Base-by-base conservation (phyloP, 2,797 vertebrate genomes). In the Steatocranus sp. region DNA sequence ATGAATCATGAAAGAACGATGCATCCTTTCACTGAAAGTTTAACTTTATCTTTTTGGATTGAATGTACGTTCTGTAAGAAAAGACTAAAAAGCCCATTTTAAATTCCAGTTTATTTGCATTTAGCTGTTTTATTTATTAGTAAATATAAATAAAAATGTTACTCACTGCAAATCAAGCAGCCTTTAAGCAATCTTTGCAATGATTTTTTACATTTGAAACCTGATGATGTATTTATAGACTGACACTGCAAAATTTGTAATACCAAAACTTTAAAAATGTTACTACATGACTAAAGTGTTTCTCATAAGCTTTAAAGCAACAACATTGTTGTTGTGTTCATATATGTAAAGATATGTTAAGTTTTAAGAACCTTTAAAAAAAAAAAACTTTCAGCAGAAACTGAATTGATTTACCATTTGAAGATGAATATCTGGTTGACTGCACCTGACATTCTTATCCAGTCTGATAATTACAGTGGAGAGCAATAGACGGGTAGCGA, bases 371-470 rank as follows among this genome's bases (percentile, higher is more conserved):
- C 30, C 77, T 63, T 73, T 30, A 56, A 48, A 78, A 89, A 89
- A 84, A 48, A 70, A 41, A 51, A 83, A 75, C 63, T 80, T 89
- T 83, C 17, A 75, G 36, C 70, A 81, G 78, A 81, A 83, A 68
- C 58, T 63, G 83, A 78, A 87, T 84, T 88, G 88, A 85, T 90
- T 91, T 93, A 92, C 84, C 86, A 90, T 89, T 91, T 93, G 83
- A 86, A 92, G 90, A 91, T 92, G 83, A 92, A 78, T 92, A 92
- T 93, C 83, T 90, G 86, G 82, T 80, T 53, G 84, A 73, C 91
- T 84, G 88, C 89, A 93, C 91, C 91, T 94, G 94, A 94, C 94
- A 94, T 94, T 94, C 93, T 93, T 91, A 90, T 92, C 90, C 83
- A 87, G 91, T 48, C 83, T 76, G 87, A 92, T 94, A 93, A 95